Conservation (phyloP, 2,113 vertebrate species). For the Stegastes partitus region DNA sequence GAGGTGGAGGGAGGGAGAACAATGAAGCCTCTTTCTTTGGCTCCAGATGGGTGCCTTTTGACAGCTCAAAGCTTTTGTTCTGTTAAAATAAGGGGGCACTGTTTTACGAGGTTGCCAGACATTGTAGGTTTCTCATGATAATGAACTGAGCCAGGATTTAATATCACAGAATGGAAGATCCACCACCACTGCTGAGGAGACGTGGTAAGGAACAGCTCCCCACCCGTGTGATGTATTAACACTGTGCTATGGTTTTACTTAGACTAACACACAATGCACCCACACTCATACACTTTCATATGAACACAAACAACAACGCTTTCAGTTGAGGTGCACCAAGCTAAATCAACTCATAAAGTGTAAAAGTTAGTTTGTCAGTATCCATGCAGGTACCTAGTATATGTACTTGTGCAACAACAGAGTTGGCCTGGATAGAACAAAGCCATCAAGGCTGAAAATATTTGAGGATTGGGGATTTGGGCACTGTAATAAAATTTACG, state of each 20-base stretch:
- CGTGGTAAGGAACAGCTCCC: slow-evolving; percentile 40
- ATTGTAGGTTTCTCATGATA: slow-evolving; percentile 49
- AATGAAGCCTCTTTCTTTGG: slow-evolving; percentile 69
- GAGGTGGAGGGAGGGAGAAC: slow-evolving; percentile 67
- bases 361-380: too few relatives aligned
- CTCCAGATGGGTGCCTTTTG: slow-evolving; percentile 71
- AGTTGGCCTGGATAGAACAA: too few relatives aligned
- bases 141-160: slow-evolving; percentile 31
- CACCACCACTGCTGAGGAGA: slow-evolving; percentile 34
- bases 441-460: too few relatives aligned
- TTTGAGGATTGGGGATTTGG: too few relatives aligned
- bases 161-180: slow-evolving; percentile 31
- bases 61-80: slow-evolving; percentile 73
- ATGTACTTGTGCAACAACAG: too few relatives aligned
- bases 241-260: slow-evolving; percentile 6
- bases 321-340: neutral
- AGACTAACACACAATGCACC: neutral
- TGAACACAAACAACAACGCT: neutral
- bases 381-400: too few relatives aligned
- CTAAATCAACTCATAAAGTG: too few relatives aligned
- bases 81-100: slow-evolving; percentile 43
- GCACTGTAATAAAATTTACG: too few relatives aligned
- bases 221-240: slow-evolving; percentile 19
- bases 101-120: slow-evolving; percentile 69
- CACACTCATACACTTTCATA: neutral